A percentile compares a stretch with the other conserved stretches of the same genome.
phyloP scores from a whole-genome alignment of 1,140 invertebrate genomes.

The Lepidurus apus region DNA sequence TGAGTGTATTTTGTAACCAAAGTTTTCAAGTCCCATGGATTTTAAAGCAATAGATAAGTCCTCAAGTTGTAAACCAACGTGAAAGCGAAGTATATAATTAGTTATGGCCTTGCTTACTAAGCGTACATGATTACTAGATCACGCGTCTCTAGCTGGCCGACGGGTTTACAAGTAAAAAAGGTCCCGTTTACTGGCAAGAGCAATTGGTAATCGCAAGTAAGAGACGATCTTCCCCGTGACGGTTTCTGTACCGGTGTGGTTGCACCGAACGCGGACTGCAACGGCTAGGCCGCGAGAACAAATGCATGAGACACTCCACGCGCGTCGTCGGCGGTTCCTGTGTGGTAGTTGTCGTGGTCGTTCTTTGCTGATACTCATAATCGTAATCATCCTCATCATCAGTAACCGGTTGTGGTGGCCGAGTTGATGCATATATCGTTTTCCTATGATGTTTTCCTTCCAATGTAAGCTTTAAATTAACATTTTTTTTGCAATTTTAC shows the following conservation, averaged over 20 bases:
- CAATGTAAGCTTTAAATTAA: not conserved
- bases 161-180: constrained; percentile 16
- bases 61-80: no score
- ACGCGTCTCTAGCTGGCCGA: not conserved
- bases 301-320: constrained; percentile 44
- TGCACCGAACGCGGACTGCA: constrained; percentile 48
- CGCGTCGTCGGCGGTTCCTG: not conserved
- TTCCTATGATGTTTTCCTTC: not conserved
- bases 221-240: constrained; percentile 43
- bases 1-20: no score
- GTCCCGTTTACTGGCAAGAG: constrained; percentile 44
- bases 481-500: constrained; percentile 32
- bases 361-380: no score
- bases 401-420: not conserved
- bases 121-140: not conserved
- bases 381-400: not conserved
- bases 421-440: not conserved
- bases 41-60: no score
- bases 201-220: constrained; percentile 49
- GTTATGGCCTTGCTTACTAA: not conserved
- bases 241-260: constrained; percentile 48
- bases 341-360: constrained; percentile 37
- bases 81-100: not conserved
- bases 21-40: no score
- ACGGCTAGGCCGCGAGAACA: constrained; percentile 44